Evolutionary conservation across 2,888 invertebrate species (phyloP), one percentile per base, ranked within the genome.

Genomic region (Acheta domesticus): DNA sequence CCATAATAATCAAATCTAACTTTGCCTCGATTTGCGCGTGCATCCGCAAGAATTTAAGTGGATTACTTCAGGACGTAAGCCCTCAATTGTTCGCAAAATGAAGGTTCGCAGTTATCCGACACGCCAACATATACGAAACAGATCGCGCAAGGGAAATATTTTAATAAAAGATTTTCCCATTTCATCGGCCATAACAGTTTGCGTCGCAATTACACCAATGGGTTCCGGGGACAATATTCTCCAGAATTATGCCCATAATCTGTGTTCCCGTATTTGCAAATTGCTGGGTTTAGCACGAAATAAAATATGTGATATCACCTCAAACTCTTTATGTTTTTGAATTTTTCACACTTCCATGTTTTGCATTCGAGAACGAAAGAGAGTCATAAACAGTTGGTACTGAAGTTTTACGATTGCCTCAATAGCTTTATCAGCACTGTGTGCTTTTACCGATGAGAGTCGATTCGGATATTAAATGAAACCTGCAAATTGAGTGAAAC

Each of bases 51-150:
- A 62, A 14, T 62, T n/a, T 62, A 62, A 62, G 62, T 62, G 62
- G 62, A 62, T 62, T 62, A 62, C 62, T 14, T 19, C 14, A 62
- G 62, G 14, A 14, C n/a, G n/a, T 62, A 62, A 62, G 62, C 62
- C n/a, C 62, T 62, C 62, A 62, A 62, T 62, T 62, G 62, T 62
- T n/a, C 62, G 14, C 62, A 62, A 0, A 19, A 62, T 62, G n/a
- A 62, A 62, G 62, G 62, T n/a, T n/a, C 62, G 16, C 62, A 62
- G 62, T n/a, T n/a, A 62, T n/a, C 62, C 62, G 62, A n/a, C 36
- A 62, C 62, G 62, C 5, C 62, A 5, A 19, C 62, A 19, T n/a
- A 14, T n/a, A 36, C 36, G 36, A 36, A 36, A 36, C 36, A 36
- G 36, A 36, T 16, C 62, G 62, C 16, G 11, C 62, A 8, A 62